Conservation (phyloP, 2,113 vertebrate genomes). For the Cathartes aura region DNA sequence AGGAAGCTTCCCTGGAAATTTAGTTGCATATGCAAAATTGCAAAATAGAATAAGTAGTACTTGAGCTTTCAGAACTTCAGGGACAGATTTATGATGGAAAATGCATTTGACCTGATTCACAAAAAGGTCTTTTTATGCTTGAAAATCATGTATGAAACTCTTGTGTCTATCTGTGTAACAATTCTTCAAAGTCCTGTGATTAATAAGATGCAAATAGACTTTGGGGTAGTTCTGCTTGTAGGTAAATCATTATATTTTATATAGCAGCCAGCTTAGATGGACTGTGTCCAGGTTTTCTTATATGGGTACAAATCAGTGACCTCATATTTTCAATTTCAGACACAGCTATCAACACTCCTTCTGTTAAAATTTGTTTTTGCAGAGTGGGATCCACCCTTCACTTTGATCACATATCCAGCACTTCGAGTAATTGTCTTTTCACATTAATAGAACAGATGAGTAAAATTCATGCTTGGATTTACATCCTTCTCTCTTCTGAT, state of each 20-base stretch:
- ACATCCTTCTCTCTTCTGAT: background rate
- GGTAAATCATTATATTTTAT: constrained; percentile 59
- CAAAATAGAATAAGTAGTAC: background rate
- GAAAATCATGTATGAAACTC: background rate
- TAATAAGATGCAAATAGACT: constrained; percentile 37
- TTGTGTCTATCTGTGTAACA: background rate
- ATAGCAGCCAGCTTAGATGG: constrained; percentile 73
- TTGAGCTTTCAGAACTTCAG: background rate
- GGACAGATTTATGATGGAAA: background rate
- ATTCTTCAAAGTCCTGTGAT: constrained; percentile 16
- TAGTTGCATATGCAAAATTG: background rate
- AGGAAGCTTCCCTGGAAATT: background rate
- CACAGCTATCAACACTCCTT: constrained; percentile 74
- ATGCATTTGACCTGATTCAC: constrained; percentile 1
- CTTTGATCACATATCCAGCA: constrained; percentile 50
- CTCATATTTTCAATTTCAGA: constrained; percentile 67
- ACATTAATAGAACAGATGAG: constrained; percentile 45
- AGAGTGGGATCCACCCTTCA: constrained; percentile 2
- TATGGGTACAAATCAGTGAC: constrained; percentile 66
- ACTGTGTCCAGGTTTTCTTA: constrained; percentile 66
- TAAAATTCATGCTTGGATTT: constrained; percentile 41
- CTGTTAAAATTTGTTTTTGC: constrained; percentile 50
- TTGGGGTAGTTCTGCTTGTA: constrained; percentile 37
- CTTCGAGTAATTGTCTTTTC: constrained; percentile 50
- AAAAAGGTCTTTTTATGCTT: background rate